Evolutionary conservation across 1,140 invertebrate species (phyloP).

Genomic region (Globodera ellingtonae): DNA sequence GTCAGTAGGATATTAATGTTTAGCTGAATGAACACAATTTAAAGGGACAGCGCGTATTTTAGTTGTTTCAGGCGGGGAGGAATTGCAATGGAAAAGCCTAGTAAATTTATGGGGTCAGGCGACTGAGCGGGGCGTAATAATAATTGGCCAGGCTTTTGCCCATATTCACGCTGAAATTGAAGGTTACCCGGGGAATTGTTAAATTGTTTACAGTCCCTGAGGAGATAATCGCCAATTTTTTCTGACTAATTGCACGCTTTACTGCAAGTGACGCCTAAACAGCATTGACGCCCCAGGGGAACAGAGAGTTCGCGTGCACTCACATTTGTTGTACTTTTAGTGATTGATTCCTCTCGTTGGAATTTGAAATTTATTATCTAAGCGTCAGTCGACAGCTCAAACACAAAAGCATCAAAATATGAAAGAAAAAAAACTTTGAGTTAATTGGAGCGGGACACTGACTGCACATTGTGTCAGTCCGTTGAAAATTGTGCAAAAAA

Average conservation of each 20-base stretch:
- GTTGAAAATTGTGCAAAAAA: not conserved
- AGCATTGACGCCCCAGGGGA: too few species aligned
- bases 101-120: not conserved
- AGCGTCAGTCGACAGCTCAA: not conserved
- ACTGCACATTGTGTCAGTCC: not conserved
- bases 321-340: not conserved
- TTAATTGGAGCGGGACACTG: slow-evolving; percentile 9
- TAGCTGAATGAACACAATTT: not conserved
- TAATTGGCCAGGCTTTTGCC: not conserved
- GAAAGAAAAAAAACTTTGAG: slow-evolving; percentile 10
- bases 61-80: too few species aligned
- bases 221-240: not conserved
- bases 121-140: not conserved
- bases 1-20: not conserved
- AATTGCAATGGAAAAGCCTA: not conserved
- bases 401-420: not conserved
- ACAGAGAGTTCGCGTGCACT: not conserved
- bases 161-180: not conserved
- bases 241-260: not conserved
- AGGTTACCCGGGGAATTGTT: not conserved
- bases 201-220: not conserved
- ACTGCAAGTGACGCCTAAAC: too few species aligned
- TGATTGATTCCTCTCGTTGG: not conserved
- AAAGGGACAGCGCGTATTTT: too few species aligned
- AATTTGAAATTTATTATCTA: not conserved